A percentile compares a stretch with the other conserved stretches of the same genome.
Conservation (phyloP, 2,113 vertebrate species). For the Dasypus novemcinctus region DNA sequence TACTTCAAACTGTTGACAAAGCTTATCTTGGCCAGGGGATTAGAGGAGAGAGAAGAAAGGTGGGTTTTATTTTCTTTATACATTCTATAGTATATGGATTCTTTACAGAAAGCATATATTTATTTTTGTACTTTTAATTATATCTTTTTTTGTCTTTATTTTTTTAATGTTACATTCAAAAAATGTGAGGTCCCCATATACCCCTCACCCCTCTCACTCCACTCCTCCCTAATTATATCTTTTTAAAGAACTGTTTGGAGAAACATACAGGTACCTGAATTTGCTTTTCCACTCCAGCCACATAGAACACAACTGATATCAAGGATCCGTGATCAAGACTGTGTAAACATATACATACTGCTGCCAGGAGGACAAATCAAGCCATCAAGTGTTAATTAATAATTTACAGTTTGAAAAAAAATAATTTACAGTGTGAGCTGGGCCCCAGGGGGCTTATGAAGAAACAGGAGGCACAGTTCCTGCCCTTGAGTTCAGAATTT, state of each 20-base stretch:
- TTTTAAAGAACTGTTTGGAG: neutral
- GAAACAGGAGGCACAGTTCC: neutral
- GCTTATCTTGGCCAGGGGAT: neutral
- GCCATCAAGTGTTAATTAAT: conserved; percentile 1
- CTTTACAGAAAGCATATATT: neutral
- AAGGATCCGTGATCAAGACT: neutral
- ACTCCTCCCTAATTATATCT: neutral
- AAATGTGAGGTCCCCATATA: no score
- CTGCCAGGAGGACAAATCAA: neutral
- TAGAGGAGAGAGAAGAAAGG: neutral
- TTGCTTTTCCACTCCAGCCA: neutral
- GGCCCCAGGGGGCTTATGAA: neutral
- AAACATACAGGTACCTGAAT: neutral
- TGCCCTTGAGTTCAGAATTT: neutral
- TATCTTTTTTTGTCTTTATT: no score
- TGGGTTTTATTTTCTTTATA: neutral
- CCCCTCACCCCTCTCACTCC: no score
- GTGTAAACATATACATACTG: neutral
- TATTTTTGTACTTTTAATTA: neutral
- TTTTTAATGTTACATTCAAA: no score
- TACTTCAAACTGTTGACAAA: neutral
- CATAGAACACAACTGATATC: neutral
- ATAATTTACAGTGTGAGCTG: neutral
- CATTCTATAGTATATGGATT: neutral
- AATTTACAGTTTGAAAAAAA: neutral